Evolutionary conservation across 2,797 vertebrate species (phyloP).

Genomic region (Phoebastria nigripes): DNA sequence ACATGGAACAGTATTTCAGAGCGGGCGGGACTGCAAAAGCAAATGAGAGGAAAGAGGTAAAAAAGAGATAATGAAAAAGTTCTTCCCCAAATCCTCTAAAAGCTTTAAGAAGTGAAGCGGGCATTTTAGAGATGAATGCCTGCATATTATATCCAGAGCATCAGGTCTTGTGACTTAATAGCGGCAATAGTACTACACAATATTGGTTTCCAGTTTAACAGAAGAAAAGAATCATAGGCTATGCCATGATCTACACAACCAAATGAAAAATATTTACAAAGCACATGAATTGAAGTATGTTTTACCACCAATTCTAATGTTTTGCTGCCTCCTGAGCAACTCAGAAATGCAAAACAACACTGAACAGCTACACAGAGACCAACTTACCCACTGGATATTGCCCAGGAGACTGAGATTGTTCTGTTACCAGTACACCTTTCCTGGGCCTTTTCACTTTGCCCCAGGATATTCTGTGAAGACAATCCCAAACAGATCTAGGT

Average conservation of each 20-base stretch:
- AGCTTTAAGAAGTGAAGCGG: not conserved
- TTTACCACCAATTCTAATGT: not conserved
- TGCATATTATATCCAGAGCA: not conserved
- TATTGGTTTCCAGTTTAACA: not conserved
- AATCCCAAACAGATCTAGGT: not conserved
- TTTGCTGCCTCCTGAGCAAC: not conserved
- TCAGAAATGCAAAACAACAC: not conserved
- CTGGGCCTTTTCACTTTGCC: not conserved
- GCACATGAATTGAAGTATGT: not conserved
- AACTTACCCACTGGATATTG: not conserved
- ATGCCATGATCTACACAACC: not conserved
- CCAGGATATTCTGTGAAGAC: not conserved
- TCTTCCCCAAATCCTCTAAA: not conserved
- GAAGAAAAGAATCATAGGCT: not conserved
- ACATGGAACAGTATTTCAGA: not conserved
- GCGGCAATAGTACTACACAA: not conserved
- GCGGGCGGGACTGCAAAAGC: not conserved
- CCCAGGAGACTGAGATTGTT: not conserved
- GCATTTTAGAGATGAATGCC: not conserved
- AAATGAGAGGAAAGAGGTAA: not conserved
- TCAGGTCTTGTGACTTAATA: not conserved
- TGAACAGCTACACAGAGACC: not conserved
- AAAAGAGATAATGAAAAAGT: not conserved
- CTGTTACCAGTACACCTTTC: not conserved
- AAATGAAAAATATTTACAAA: not conserved